Conservation (phyloP, 2,797 vertebrate species). For the Podarcis lilfordi region DNA sequence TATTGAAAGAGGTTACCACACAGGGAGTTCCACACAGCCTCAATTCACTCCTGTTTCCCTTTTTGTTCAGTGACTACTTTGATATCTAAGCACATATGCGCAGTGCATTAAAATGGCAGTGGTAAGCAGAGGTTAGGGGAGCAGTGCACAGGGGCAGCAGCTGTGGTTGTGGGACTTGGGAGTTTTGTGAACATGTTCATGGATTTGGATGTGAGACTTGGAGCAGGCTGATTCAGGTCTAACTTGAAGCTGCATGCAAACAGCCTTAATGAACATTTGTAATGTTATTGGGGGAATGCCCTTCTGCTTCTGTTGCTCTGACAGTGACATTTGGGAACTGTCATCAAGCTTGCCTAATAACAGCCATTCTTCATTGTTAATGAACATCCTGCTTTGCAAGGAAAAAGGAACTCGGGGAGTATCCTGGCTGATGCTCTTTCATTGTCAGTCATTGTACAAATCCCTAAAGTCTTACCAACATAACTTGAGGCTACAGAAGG, state of each 20-base stretch:
- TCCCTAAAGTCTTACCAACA: background rate
- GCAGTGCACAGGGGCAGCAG: background rate
- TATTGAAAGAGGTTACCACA: no score
- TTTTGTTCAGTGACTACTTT: background rate
- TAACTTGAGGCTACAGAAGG: constrained; percentile 11
- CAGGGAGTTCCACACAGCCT: background rate
- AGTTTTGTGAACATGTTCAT: background rate
- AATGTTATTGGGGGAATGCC: constrained; percentile 3
- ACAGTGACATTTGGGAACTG: background rate
- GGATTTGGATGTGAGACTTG: background rate
- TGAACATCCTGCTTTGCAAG: background rate
- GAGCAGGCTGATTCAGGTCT: background rate
- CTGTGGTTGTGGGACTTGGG: background rate
- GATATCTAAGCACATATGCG: background rate
- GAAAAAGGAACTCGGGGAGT: constrained; percentile 8
- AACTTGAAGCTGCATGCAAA: background rate
- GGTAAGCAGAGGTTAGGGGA: background rate
- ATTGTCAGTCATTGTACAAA: background rate
- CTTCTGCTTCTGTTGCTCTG: background rate
- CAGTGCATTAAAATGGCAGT: background rate
- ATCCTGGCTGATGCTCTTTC: background rate
- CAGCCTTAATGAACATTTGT: constrained; percentile 18
- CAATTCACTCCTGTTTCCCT: background rate
- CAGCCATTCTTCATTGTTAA: constrained; percentile 20
- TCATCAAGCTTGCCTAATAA: constrained; percentile 15